Conservation (phyloP, 2,113 vertebrate genomes). For the Grammomys surdaster region DNA sequence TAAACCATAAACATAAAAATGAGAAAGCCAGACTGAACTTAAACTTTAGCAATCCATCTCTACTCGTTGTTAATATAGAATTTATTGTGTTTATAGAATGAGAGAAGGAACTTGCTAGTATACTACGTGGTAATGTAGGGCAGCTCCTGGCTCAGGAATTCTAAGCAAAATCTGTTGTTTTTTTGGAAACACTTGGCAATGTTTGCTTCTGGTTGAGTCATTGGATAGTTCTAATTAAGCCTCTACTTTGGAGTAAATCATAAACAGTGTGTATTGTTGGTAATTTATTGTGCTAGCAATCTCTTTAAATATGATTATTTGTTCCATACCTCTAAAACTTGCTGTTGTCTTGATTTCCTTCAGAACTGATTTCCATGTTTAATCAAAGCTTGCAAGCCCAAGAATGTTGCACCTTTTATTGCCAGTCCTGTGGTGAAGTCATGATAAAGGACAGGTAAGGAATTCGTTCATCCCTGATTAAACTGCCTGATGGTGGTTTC, state of each 20-base stretch:
- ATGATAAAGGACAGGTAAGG: conserved; percentile 92
- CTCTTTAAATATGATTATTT: conserved; percentile 9
- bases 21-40: conserved; percentile 40
- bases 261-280: conserved; percentile 48
- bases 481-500: not conserved
- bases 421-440: conserved; percentile 92
- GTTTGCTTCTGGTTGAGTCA: conserved; percentile 61
- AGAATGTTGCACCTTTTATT: conserved; percentile 90
- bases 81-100: conserved; percentile 18
- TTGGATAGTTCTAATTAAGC: conserved; percentile 63
- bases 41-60: not conserved
- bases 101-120: not conserved
- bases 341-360: conserved; percentile 70
- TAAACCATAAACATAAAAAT: not conserved
- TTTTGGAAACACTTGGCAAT: conserved; percentile 49
- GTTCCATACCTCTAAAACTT: conserved; percentile 40
- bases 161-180: conserved; percentile 57
- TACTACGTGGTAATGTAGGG: not conserved
- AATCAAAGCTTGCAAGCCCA: conserved; percentile 87
- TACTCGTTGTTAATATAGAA: not conserved
- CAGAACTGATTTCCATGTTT: conserved; percentile 87
- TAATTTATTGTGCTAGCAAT: conserved; percentile 48
- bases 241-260: conserved; percentile 30
- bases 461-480: conserved; percentile 16
- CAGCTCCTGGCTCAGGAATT: not conserved